Evolutionary conservation across 2,113 vertebrate species (phyloP), one percentile per base, ranked within the genome.

Genomic region (Ammospiza caudacuta): DNA sequence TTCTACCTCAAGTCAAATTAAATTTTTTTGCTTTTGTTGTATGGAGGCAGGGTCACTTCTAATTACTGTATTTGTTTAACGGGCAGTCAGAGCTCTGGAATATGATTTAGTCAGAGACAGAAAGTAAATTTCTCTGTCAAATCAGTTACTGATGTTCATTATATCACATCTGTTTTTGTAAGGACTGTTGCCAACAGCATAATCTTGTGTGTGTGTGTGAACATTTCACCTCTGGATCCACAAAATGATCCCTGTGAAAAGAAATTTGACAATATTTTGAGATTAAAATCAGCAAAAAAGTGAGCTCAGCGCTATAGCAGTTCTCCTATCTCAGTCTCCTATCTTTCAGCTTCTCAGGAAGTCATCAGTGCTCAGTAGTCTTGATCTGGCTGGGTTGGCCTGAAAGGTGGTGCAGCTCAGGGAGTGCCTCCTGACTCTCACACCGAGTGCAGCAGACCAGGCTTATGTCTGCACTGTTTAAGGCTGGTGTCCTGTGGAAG

Each of bases 391-490:
- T 51, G 41, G 24, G 22, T 16, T 75, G 28, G 21, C 31, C 19
- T 80, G 52, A n/a, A 52, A 41, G 24, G 12, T 57, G 1, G 2
- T 58, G 28, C 18, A 49, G 27, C 20, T 58, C 11, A 41, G 29
- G n/a, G 5, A 37, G 11, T 8, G 31, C 22, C 29, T 75, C 28
- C 12, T n/a, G 9, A 6, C 35, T 81, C 37, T 78, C 1, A 2
- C 18, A 13, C 9, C 0, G 0, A 27, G 37, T 24, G 37, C 43
- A 47, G 9, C 9, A 58, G 39, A 5, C n/a, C 37, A 47, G 43
- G 10, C 19, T 89, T 2, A 1, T 28, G 17, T 61, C 39, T 89
- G 1, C 1, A 0, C 55, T 73, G 62, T 27, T 72, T 41, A 25
- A 43, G 47, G 25, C 52, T 81, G 46, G 9, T 77, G 20, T 82